Conservation (phyloP, 2,113 vertebrate species). For the Thryonomys swinderianus region DNA sequence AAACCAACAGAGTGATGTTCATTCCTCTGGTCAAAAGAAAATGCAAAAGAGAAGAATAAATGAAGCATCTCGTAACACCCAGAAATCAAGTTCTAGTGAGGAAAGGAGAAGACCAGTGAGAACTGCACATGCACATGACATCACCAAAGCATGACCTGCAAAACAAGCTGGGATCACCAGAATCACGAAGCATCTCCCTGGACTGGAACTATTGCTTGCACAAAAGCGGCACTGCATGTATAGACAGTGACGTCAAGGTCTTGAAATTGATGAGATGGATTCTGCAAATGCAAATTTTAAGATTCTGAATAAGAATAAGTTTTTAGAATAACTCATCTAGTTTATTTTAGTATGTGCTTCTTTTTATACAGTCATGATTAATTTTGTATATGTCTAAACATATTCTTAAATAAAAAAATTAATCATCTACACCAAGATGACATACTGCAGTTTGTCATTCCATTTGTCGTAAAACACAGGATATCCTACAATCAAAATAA, state of each 20-base stretch:
- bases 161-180: not conserved
- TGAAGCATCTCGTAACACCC: not conserved
- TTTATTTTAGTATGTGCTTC: constrained; percentile 22
- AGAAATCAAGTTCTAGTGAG: not conserved
- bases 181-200: not conserved
- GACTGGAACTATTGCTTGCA: not conserved
- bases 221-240: not conserved
- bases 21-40: not conserved
- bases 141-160: not conserved
- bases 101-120: not conserved
- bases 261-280: not conserved
- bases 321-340: constrained; percentile 4
- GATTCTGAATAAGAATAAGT: constrained; percentile 10
- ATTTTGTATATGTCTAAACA: not conserved
- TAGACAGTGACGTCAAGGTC: not conserved
- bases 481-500: not conserved
- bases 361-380: not conserved
- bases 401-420: constrained; percentile 43
- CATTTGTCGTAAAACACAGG: constrained; percentile 41
- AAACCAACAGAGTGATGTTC: not conserved
- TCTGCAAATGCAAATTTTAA: constrained; percentile 17
- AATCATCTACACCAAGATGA: constrained; percentile 16
- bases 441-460: not conserved
- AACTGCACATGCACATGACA: not conserved
- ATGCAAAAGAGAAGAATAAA: not conserved